A percentile compares a stretch with the other conserved stretches of the same genome.
These are phyloP conservation scores for Polypterus bichir DNA, from an alignment of 2,113 vertebrate genomes.

Conservation along the genomic window DNA sequence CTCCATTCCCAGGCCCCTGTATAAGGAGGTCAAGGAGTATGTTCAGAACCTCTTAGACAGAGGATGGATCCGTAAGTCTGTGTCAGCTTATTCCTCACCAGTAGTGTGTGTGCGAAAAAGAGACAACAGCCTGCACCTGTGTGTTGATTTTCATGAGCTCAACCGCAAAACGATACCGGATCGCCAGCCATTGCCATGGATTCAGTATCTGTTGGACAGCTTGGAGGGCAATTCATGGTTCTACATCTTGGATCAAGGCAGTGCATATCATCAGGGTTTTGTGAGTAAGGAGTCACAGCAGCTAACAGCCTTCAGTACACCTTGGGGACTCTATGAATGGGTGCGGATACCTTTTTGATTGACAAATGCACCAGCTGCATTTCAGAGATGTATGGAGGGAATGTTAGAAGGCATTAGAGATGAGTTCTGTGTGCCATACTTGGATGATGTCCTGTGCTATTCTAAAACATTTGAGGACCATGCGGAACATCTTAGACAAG, in stretches of 20 bases:
- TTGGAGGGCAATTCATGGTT: neutral
- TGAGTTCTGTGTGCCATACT: neutral
- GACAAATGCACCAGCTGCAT: neutral
- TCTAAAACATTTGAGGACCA: neutral
- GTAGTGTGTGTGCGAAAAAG: conserved; percentile 2
- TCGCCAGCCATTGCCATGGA: neutral
- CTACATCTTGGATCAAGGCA: conserved; percentile 4
- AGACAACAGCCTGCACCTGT: neutral
- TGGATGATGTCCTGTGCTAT: neutral
- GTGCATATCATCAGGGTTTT: conserved; percentile 1
- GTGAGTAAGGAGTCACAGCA: neutral
- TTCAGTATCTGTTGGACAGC: neutral
- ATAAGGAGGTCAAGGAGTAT: no score
- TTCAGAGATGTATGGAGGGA: neutral
- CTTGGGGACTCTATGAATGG: no score
- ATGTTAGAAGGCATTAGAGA: neutral
- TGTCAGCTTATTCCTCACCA: neutral
- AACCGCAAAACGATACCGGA: conserved; percentile 1
- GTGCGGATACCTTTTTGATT: no score
- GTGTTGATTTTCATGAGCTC: neutral
- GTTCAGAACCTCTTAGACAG: neutral
- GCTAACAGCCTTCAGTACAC: neutral
- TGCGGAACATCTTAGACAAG: neutral
- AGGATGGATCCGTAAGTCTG: neutral
- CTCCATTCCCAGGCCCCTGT: no score